phyloP scores from a whole-genome alignment of 2,113 vertebrate genomes.

The Promerops cafer region DNA sequence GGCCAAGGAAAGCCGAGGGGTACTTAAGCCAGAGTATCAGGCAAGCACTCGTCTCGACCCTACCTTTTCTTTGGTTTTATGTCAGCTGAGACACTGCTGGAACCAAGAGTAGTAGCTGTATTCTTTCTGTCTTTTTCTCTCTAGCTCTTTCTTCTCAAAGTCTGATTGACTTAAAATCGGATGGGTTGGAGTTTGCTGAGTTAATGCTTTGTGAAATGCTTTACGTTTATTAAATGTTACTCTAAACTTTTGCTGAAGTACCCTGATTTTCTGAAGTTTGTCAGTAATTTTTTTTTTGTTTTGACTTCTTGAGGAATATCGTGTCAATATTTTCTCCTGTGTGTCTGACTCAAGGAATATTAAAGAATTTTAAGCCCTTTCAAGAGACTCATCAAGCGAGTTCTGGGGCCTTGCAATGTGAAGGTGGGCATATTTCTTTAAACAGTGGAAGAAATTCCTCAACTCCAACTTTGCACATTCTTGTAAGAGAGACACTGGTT shows the following conservation, averaged over 20 bases:
- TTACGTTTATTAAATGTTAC: background rate
- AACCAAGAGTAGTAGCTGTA: background rate
- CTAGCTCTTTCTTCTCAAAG: background rate
- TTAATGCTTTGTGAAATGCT: background rate
- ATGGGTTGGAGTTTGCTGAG: background rate
- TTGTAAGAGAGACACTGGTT: background rate
- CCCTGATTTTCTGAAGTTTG: background rate
- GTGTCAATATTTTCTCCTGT: background rate
- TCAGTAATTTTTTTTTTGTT: background rate
- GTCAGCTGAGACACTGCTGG: too few relatives aligned
- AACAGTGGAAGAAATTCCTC: background rate
- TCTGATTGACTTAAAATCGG: background rate
- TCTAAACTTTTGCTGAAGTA: background rate
- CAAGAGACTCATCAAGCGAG: rapidly evolving
- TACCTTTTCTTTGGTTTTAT: background rate
- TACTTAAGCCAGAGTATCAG: background rate
- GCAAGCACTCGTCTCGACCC: rapidly evolving
- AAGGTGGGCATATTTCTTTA: background rate
- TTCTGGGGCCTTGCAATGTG: background rate
- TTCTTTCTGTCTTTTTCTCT: background rate
- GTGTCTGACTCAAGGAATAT: background rate
- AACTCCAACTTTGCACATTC: background rate
- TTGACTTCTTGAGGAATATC: background rate
- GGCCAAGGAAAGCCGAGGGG: rapidly evolving
- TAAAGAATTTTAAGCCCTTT: background rate